Conservation (phyloP, 2,797 vertebrate genomes). For the Hylomyscus alleni region DNA sequence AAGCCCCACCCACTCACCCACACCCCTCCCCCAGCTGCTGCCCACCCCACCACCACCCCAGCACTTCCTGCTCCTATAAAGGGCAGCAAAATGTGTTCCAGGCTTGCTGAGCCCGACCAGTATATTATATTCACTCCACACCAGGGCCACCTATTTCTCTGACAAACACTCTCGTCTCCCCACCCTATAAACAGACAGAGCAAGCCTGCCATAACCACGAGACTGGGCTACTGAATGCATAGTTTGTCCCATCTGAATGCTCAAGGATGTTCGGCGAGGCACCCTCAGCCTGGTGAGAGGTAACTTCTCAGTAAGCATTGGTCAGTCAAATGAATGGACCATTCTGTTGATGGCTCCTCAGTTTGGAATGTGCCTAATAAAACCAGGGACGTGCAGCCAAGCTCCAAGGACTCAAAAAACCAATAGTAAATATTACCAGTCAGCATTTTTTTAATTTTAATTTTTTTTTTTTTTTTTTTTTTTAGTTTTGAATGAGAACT, state of each 20-base stretch:
- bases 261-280: not conserved
- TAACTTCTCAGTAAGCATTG: not conserved
- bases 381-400: fast-evolving
- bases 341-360: not conserved
- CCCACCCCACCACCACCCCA: not conserved
- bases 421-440: not conserved
- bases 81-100: not conserved
- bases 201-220: not conserved
- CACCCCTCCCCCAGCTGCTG: no score
- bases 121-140: not conserved
- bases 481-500: slow-evolving; percentile 5
- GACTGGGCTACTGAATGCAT: not conserved
- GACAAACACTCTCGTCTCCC: not conserved
- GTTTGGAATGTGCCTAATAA: not conserved
- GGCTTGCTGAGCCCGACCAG: not conserved
- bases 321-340: not conserved
- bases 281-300: not conserved
- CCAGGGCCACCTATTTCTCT: fast-evolving
- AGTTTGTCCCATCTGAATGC: not conserved
- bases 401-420: not conserved
- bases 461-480: not conserved
- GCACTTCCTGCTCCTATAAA: not conserved
- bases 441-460: not conserved
- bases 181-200: not conserved
- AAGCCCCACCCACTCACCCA: not conserved